phyloP scores from a whole-genome alignment of 2,888 invertebrate genomes.

The Troides oblongomaculatus region DNA sequence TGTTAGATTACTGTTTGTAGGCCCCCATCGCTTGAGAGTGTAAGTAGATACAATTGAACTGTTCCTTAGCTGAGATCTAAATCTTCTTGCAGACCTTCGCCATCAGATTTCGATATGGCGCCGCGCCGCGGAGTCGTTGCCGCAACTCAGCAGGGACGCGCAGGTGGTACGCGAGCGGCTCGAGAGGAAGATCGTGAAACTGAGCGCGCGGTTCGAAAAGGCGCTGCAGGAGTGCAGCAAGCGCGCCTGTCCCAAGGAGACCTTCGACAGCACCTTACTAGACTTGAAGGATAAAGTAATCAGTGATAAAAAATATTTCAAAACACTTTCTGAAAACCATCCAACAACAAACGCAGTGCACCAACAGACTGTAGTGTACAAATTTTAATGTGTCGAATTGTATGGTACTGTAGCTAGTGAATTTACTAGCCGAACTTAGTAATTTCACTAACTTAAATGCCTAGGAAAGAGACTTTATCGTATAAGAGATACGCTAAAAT shows the following conservation, averaged over 20 bases:
- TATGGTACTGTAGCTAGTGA: too few species aligned
- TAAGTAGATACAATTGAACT: too few species aligned
- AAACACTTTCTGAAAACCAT: too few species aligned
- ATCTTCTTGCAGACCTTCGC: slow-evolving; percentile 79
- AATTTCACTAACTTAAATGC: too few species aligned
- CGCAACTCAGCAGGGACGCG: slow-evolving; percentile 89
- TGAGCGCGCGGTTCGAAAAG: slow-evolving; percentile 69
- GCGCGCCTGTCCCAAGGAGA: slow-evolving; percentile 51
- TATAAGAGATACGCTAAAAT: too few species aligned
- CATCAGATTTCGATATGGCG: slow-evolving; percentile 91
- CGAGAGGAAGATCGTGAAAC: slow-evolving; percentile 82
- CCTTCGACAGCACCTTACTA: slow-evolving; percentile 83
- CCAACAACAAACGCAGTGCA: too few species aligned
- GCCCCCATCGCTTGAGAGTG: too few species aligned
- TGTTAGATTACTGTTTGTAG: too few species aligned
- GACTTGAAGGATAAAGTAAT: slow-evolving; percentile 81
- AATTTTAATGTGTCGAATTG: background rate
- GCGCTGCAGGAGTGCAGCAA: slow-evolving; percentile 74
- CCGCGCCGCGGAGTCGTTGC: slow-evolving; percentile 85
- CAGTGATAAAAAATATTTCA: too few species aligned
- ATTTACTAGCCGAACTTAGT: too few species aligned
- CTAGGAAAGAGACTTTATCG: too few species aligned
- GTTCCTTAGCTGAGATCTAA: too few species aligned
- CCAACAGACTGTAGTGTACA: background rate
- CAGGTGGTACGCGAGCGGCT: slow-evolving; percentile 86